A percentile compares a stretch with the other conserved stretches of the same genome.
Conservation (phyloP, 2,797 vertebrate species). For the Microctenopoma lineatum region DNA sequence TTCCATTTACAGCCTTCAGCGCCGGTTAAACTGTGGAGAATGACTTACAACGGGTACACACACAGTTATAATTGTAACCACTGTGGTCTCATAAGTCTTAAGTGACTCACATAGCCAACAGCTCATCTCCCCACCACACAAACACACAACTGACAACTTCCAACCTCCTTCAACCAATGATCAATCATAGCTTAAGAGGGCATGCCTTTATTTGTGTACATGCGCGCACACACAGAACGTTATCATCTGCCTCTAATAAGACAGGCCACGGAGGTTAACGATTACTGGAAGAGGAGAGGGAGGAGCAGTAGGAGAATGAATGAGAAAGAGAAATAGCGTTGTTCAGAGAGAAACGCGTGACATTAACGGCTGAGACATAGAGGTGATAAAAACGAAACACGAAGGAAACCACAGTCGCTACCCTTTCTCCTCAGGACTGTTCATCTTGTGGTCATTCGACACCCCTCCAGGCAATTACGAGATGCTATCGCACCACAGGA, state of each 20-base stretch:
- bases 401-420: conserved; percentile 20
- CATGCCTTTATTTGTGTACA: conserved; percentile 13
- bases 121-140: conserved; percentile 70
- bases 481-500: conserved; percentile 43
- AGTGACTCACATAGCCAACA: conserved; percentile 70
- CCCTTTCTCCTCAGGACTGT: conserved; percentile 34
- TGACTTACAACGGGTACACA: conserved; percentile 37
- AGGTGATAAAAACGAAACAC: conserved; percentile 30
- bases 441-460: conserved; percentile 48
- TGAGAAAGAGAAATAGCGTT: neutral
- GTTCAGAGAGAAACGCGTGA: conserved; percentile 8
- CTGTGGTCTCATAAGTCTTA: conserved; percentile 60
- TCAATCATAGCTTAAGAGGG: conserved; percentile 55
- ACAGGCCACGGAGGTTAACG: conserved; percentile 60
- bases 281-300: conserved; percentile 65
- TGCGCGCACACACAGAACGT: conserved; percentile 26
- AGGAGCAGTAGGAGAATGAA: conserved; percentile 13
- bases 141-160: conserved; percentile 58
- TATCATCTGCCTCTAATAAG: conserved; percentile 76
- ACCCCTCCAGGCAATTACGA: conserved; percentile 49
- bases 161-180: conserved; percentile 62
- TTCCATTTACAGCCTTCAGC: conserved; percentile 47
- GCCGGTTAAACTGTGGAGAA: conserved; percentile 41
- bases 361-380: conserved; percentile 22
- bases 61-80: conserved; percentile 56